phyloP scores from a whole-genome alignment of 1,140 invertebrate genomes.

The Ptiloglossa arizonensis region DNA sequence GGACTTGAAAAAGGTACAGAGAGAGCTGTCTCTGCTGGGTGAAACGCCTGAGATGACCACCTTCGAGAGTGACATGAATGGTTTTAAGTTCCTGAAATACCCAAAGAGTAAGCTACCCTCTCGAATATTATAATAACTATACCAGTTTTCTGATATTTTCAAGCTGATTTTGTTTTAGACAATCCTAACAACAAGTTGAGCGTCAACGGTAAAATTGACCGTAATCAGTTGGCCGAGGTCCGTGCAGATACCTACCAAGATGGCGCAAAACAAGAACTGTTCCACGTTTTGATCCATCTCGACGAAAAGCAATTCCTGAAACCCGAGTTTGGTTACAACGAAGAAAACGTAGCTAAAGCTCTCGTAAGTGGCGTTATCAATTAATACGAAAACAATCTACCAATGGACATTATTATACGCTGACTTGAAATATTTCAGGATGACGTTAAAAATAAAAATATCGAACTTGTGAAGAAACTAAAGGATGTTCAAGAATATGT shows the following conservation, averaged over 20 bases:
- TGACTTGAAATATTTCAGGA: slow-evolving; percentile 56
- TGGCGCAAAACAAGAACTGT: slow-evolving; percentile 84
- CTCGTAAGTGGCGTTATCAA: slow-evolving; percentile 63
- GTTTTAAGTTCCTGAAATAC: slow-evolving; percentile 81
- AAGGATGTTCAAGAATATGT: slow-evolving; percentile 78
- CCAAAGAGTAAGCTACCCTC: slow-evolving; percentile 80
- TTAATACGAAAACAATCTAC: background rate
- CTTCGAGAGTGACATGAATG: slow-evolving; percentile 83
- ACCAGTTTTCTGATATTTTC: background rate
- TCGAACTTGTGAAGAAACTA: slow-evolving; percentile 72
- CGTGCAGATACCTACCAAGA: slow-evolving; percentile 82
- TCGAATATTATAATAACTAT: too few relatives aligned
- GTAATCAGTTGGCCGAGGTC: slow-evolving; percentile 86
- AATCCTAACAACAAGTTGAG: slow-evolving; percentile 83
- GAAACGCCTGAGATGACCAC: slow-evolving; percentile 79
- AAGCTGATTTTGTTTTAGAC: slow-evolving; percentile 60
- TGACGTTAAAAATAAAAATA: slow-evolving; percentile 40
- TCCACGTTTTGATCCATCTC: slow-evolving; percentile 83
- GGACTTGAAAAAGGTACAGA: slow-evolving; percentile 80
- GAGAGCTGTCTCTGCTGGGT: slow-evolving; percentile 80
- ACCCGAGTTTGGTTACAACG: slow-evolving; percentile 84
- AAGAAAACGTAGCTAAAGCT: slow-evolving; percentile 83
- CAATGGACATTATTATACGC: too few relatives aligned
- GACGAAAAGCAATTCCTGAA: slow-evolving; percentile 87
- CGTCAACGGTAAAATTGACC: slow-evolving; percentile 82